Evolutionary conservation across 2,888 invertebrate species (phyloP).

Genomic region (Morinoia aosen): DNA sequence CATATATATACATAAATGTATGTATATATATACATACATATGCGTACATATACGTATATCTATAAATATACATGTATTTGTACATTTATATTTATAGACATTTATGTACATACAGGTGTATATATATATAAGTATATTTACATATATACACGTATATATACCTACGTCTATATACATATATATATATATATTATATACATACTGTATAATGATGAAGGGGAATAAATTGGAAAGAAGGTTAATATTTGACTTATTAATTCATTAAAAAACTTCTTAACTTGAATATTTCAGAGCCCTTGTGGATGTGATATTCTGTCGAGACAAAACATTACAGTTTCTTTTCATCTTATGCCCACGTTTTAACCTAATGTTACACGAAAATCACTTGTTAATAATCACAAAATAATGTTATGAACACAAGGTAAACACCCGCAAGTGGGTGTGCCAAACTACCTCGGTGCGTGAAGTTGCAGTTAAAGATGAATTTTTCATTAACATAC

Average conservation of each 20-base stretch:
- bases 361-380: not conserved
- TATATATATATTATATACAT: too few species aligned
- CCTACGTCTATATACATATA: too few species aligned
- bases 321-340: not conserved
- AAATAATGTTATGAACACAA: not conserved
- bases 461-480: not conserved
- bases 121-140: too few species aligned
- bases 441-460: not conserved
- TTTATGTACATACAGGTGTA: too few species aligned
- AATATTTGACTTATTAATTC: not conserved
- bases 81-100: too few species aligned
- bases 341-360: not conserved
- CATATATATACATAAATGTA: too few species aligned
- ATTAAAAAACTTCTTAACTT: not conserved
- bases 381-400: not conserved
- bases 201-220: too few species aligned
- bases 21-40: too few species aligned
- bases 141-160: too few species aligned
- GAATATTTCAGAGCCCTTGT: not conserved
- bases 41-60: too few species aligned
- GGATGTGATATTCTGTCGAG: not conserved
- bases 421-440: not conserved
- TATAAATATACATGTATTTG: too few species aligned
- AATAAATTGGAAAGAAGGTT: too few species aligned
- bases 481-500: not conserved